These are phyloP conservation scores for Indicator maculatus DNA, from an alignment of 2,113 vertebrate genomes.

Conservation along the genomic window DNA sequence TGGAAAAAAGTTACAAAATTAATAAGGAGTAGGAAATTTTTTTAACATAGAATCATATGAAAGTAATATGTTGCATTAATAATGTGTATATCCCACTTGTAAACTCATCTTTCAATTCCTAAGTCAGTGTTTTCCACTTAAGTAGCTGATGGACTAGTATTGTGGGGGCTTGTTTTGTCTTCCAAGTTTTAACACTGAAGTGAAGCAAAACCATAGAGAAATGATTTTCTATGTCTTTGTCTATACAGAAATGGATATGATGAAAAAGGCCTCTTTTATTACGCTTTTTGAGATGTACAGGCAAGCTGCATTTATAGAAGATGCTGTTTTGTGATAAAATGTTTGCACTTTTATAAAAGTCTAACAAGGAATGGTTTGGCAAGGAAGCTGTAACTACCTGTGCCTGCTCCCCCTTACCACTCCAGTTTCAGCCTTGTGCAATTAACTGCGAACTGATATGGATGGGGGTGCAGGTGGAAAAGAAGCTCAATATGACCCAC, in stretches of 20 bases:
- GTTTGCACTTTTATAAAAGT: background rate
- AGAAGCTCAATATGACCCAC: too few species aligned
- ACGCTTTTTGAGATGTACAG: background rate
- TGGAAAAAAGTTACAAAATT: background rate
- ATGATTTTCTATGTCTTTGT: background rate
- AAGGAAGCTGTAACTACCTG: background rate
- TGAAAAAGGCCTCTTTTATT: background rate
- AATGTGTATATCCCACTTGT: background rate
- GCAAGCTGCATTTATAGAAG: background rate
- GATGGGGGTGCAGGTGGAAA: too few species aligned
- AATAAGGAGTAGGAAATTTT: background rate
- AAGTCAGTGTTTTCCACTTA: background rate
- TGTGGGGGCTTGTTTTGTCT: background rate
- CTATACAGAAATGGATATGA: background rate
- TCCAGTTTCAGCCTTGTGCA: rapidly evolving
- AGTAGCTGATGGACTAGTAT: background rate
- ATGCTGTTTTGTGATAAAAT: background rate
- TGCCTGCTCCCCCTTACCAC: rapidly evolving
- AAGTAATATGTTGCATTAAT: background rate
- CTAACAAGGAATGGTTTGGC: background rate
- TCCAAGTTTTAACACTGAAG: background rate
- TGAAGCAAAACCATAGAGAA: background rate
- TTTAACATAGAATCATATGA: background rate
- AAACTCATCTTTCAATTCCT: background rate
- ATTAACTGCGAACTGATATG: background rate